A percentile compares a stretch with the other conserved stretches of the same genome.
Evolutionary conservation across 2,113 vertebrate genomes (phyloP).

Genomic region (Charina bottae): DNA sequence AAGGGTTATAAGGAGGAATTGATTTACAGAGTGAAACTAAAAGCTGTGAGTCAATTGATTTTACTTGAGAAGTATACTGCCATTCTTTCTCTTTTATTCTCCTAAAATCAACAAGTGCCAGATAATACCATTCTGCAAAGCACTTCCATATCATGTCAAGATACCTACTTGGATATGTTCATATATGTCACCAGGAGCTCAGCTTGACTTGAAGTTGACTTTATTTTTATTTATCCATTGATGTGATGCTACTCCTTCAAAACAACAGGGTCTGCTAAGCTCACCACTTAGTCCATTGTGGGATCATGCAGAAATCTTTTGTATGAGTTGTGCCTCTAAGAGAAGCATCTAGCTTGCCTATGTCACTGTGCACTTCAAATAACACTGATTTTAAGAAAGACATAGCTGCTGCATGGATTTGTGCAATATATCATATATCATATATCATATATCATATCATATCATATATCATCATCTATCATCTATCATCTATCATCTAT

Average conservation of each 20-base stretch:
- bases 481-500: no score
- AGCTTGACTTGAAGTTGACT: background rate
- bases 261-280: background rate
- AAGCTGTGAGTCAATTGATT: slow-evolving; percentile 17
- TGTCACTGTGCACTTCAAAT: background rate
- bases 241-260: background rate
- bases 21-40: slow-evolving; percentile 36
- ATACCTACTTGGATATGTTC: background rate
- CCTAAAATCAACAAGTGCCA: background rate
- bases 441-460: no score
- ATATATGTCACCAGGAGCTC: background rate
- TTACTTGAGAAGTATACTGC: background rate
- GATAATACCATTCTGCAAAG: background rate
- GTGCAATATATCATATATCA: no score
- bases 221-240: slow-evolving; percentile 13
- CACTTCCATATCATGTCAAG: background rate
- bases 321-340: background rate
- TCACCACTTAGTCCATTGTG: background rate
- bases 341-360: background rate
- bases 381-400: background rate
- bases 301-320: background rate
- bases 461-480: no score
- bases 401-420: background rate
- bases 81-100: background rate
- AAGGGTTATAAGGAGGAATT: slow-evolving; percentile 49